These are phyloP conservation scores for Dysmachus trigonus DNA, from an alignment of 2,888 invertebrate genomes.

Conservation along the genomic window DNA sequence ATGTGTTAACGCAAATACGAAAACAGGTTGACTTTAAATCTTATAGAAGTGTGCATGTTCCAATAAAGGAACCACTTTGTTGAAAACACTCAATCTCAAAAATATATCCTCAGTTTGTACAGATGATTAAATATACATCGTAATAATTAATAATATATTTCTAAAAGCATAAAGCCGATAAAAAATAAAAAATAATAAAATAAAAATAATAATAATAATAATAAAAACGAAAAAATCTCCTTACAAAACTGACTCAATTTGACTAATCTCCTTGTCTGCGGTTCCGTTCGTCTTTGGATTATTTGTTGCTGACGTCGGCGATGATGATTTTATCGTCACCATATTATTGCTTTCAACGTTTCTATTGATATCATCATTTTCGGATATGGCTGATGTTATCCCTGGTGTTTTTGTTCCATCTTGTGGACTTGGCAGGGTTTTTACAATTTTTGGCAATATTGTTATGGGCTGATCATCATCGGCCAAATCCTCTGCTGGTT, in stretches of 20 bases:
- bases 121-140: slow-evolving; percentile 15
- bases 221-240: not conserved
- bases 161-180: slow-evolving; percentile 29
- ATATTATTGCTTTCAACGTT: slow-evolving; percentile 40
- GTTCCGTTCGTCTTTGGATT: slow-evolving; percentile 51
- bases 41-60: slow-evolving; percentile 35
- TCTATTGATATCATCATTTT: slow-evolving; percentile 32
- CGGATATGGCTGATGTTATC: slow-evolving; percentile 27
- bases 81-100: slow-evolving; percentile 29
- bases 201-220: not conserved
- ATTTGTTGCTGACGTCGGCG: slow-evolving; percentile 39
- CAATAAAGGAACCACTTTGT: slow-evolving; percentile 1
- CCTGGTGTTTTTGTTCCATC: slow-evolving; percentile 39
- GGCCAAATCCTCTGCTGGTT: slow-evolving; percentile 78
- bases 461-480: slow-evolving; percentile 81
- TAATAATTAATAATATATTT: slow-evolving; percentile 2
- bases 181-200: not conserved
- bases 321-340: slow-evolving; percentile 22
- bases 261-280: slow-evolving; percentile 69
- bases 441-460: slow-evolving; percentile 80
- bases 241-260: slow-evolving; percentile 79
- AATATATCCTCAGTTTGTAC: slow-evolving; percentile 29
- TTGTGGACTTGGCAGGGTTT: slow-evolving; percentile 77
- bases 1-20: slow-evolving; percentile 14
- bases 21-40: slow-evolving; percentile 12